phyloP scores from a whole-genome alignment of 2,888 invertebrate genomes.

The Callimorpha dominula region DNA sequence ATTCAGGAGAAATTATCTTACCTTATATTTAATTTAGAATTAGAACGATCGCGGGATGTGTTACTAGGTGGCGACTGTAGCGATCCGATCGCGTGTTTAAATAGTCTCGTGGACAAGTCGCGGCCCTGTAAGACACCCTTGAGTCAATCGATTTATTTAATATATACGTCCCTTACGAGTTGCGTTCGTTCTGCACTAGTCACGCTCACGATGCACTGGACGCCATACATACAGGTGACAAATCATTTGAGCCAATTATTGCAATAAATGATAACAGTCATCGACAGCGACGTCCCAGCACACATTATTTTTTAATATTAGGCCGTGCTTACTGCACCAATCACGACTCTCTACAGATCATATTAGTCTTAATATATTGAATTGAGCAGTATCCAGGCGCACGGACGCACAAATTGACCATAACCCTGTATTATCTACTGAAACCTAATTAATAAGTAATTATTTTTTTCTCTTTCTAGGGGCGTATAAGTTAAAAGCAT shows the following conservation, averaged over 20 bases:
- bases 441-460: conserved; percentile 76
- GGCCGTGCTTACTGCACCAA: conserved; percentile 73
- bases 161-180: conserved; percentile 36
- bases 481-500: conserved; percentile 81
- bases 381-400: conserved; percentile 83
- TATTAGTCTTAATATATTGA: conserved; percentile 75
- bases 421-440: conserved; percentile 81
- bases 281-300: conserved; percentile 56
- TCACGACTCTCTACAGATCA: conserved; percentile 70
- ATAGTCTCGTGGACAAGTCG: conserved; percentile 19
- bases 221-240: conserved; percentile 43
- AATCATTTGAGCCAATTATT: conserved; percentile 56
- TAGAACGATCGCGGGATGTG: conserved; percentile 45
- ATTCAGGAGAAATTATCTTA: conserved; percentile 48
- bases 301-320: conserved; percentile 60
- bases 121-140: conserved; percentile 38
- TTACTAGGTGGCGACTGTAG: conserved; percentile 29
- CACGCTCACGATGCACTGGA: conserved; percentile 22
- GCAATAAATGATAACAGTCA: conserved; percentile 61
- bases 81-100: conserved; percentile 16
- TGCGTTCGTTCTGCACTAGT: conserved; percentile 27
- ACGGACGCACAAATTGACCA: conserved; percentile 83
- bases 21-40: conserved; percentile 57
- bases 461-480: conserved; percentile 71
- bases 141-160: conserved; percentile 44